Evolutionary conservation across 2,113 vertebrate species (phyloP).

Genomic region (Oophaga pumilio): DNA sequence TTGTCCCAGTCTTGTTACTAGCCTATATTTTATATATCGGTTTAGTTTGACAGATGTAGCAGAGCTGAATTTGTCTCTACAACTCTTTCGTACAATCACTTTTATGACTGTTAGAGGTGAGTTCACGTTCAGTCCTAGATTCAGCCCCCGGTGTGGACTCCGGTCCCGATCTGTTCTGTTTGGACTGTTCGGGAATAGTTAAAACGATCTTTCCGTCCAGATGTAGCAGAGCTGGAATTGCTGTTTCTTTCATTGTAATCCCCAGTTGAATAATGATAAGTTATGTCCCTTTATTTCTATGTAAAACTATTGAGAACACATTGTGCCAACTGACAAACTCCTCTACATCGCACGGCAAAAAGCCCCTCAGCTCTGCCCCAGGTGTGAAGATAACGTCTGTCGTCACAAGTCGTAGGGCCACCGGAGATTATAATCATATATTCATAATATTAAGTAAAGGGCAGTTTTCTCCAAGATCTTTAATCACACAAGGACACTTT

Average conservation of each 20-base stretch:
- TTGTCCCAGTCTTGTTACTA: too few relatives aligned
- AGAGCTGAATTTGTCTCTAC: neutral
- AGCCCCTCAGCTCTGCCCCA: neutral
- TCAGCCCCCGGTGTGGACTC: too few relatives aligned
- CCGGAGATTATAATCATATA: neutral
- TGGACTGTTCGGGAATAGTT: neutral
- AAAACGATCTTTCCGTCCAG: neutral
- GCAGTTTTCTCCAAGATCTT: slow-evolving; percentile 3
- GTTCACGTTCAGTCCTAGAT: too few relatives aligned
- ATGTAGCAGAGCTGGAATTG: neutral
- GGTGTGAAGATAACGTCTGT: neutral
- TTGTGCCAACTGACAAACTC: neutral
- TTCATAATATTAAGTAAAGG: slow-evolving; percentile 27
- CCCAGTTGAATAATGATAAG: neutral
- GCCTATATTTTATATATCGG: too few relatives aligned
- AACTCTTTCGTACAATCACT: too few relatives aligned
- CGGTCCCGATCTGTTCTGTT: too few relatives aligned
- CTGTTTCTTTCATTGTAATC: neutral
- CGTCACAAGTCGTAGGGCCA: too few relatives aligned
- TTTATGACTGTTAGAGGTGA: too few relatives aligned
- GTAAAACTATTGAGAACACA: neutral
- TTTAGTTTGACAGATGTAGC: neutral
- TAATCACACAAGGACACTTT: neutral
- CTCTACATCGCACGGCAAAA: too few relatives aligned
- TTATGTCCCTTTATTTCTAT: neutral